phyloP scores from a whole-genome alignment of 2,888 invertebrate species.

The Lasiommata megera region DNA sequence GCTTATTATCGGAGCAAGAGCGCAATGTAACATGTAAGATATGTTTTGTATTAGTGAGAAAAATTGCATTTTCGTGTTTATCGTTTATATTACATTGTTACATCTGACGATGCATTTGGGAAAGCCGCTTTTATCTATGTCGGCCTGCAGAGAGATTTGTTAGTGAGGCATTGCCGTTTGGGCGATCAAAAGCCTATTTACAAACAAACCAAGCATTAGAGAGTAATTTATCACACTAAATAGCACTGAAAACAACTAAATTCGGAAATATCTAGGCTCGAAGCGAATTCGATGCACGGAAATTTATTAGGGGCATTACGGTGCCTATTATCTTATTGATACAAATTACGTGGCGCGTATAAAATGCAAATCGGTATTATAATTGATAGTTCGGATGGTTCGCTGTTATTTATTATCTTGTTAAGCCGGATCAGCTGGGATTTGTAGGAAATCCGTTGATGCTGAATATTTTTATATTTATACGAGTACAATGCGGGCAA shows the following conservation, averaged over 20 bases:
- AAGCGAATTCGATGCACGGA: conserved; percentile 2
- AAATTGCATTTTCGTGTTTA: too few relatives aligned
- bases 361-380: conserved; percentile 31
- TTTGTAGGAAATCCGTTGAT: neutral
- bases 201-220: neutral
- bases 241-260: conserved; percentile 10
- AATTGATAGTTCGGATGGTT: conserved; percentile 32
- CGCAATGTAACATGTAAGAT: too few relatives aligned
- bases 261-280: neutral
- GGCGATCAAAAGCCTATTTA: neutral
- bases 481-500: too few relatives aligned
- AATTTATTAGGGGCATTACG: conserved; percentile 18
- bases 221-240: conserved; percentile 9
- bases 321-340: conserved; percentile 31
- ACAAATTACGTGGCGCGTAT: conserved; percentile 28
- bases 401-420: conserved; percentile 22
- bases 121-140: too few relatives aligned
- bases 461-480: too few relatives aligned
- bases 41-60: too few relatives aligned
- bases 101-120: too few relatives aligned
- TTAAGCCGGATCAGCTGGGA: conserved; percentile 17
- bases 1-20: too few relatives aligned
- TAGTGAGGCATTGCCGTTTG: neutral
- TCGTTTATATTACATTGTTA: too few relatives aligned
- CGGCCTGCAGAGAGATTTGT: neutral